These are phyloP conservation scores for Enoplosus armatus DNA, from an alignment of 2,797 vertebrate genomes.

Conservation along the genomic window DNA sequence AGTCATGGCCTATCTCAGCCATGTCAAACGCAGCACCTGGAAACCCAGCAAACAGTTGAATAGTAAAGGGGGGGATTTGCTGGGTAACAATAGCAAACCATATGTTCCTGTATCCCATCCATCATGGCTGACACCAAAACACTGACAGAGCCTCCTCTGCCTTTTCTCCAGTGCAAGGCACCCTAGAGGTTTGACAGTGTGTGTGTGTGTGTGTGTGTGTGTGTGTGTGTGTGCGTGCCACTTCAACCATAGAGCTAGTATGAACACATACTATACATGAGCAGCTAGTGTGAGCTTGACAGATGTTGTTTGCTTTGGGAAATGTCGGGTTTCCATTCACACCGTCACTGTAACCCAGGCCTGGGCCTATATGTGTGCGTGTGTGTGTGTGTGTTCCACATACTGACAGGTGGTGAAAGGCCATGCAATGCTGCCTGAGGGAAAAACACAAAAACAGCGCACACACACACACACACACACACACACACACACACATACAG, in stretches of 20 bases:
- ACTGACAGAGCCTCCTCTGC: constrained; percentile 28
- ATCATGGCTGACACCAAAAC: constrained; percentile 59
- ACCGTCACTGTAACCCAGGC: constrained; percentile 18
- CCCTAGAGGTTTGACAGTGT: neutral
- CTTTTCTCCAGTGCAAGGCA: constrained; percentile 4
- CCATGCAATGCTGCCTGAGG: constrained; percentile 28
- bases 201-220: constrained; percentile 4
- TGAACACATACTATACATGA: constrained; percentile 27
- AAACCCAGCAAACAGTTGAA: constrained; percentile 53
- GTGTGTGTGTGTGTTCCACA: constrained; percentile 14
- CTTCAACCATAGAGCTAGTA: constrained; percentile 9
- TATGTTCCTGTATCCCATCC: constrained; percentile 59
- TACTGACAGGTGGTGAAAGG: constrained; percentile 54
- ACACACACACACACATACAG: constrained; percentile 19
- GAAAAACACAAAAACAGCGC: constrained; percentile 15
- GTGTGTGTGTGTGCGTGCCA: constrained; percentile 16
- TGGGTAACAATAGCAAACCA: constrained; percentile 56
- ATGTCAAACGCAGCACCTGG: constrained; percentile 41
- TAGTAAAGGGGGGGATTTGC: constrained; percentile 31
- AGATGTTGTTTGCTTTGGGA: constrained; percentile 55
- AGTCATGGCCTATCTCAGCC: constrained; percentile 31
- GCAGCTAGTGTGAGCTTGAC: constrained; percentile 45
- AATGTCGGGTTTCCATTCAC: constrained; percentile 46
- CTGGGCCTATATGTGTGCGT: neutral
- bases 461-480: constrained; percentile 3